Percentiles rank a stretch among this genome's conserved stretches.
phyloP scores from a whole-genome alignment of 1,140 invertebrate genomes.

The Cardiocondyla obscurior region DNA sequence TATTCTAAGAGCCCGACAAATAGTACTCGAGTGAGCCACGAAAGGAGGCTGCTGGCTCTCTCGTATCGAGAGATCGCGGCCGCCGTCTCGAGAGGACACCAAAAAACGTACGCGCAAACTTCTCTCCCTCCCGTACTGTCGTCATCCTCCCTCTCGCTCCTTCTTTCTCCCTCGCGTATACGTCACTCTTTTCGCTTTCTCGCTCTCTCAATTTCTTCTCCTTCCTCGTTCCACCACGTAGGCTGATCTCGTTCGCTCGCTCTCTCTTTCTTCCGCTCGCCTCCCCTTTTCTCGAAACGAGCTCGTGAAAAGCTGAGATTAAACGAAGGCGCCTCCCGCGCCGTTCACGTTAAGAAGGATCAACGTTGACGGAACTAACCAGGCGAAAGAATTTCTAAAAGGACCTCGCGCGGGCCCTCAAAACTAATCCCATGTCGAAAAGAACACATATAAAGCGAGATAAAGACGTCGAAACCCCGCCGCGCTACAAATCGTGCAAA shows the following conservation, averaged over 20 bases:
- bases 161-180: background rate
- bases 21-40: conserved; percentile 68
- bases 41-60: conserved; percentile 69
- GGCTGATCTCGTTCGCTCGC: background rate
- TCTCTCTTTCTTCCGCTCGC: no score
- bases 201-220: background rate
- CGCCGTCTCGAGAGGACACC: conserved; percentile 66
- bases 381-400: conserved; percentile 70
- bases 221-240: conserved; percentile 13
- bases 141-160: background rate
- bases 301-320: conserved; percentile 65
- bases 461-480: background rate
- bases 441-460: conserved; percentile 57
- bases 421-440: conserved; percentile 71
- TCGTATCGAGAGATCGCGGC: conserved; percentile 70
- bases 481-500: conserved; percentile 18
- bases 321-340: conserved; percentile 59
- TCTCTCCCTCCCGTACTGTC: background rate
- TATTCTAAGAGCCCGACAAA: conserved; percentile 73
- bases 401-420: conserved; percentile 64
- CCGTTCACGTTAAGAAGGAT: conserved; percentile 72
- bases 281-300: conserved; percentile 4
- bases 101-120: conserved; percentile 55
- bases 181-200: background rate
- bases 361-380: conserved; percentile 73